phyloP scores from a whole-genome alignment of 2,888 invertebrate species.

The Oegoconia quadripuncta region DNA sequence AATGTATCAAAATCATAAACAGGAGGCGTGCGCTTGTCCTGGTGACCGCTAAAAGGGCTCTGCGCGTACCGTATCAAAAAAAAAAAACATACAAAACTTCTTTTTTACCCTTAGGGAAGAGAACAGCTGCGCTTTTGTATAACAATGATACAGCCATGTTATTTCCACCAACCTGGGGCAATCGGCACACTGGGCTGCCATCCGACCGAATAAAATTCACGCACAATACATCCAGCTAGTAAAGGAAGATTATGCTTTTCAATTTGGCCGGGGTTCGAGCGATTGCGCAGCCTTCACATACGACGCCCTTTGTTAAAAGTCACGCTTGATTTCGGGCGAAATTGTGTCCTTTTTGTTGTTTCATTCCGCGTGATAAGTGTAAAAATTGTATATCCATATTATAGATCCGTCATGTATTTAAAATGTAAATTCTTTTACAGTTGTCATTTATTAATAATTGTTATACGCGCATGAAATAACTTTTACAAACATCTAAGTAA shows the following conservation, averaged over 20 bases:
- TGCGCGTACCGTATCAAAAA: conserved; percentile 49
- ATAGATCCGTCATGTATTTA: conserved; percentile 19
- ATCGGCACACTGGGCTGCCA: conserved; percentile 55
- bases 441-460: conserved; percentile 28
- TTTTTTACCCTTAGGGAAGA: conserved; percentile 73
- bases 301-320: conserved; percentile 69
- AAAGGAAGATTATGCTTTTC: conserved; percentile 19
- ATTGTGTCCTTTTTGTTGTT: conserved; percentile 76
- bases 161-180: conserved; percentile 66
- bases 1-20: conserved; percentile 41
- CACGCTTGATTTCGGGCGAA: conserved; percentile 73
- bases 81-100: conserved; percentile 66
- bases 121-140: conserved; percentile 75
- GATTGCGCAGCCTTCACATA: conserved; percentile 53
- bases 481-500: background rate
- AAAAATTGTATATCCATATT: conserved; percentile 62
- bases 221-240: conserved; percentile 13
- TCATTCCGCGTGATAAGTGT: conserved; percentile 64
- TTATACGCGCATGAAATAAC: background rate
- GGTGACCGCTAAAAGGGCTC: conserved; percentile 70
- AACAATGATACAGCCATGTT: conserved; percentile 76
- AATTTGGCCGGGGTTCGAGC: conserved; percentile 44
- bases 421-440: conserved; percentile 18
- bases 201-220: conserved; percentile 35
- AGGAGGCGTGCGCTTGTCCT: conserved; percentile 54